Conservation (phyloP, 2,888 invertebrate genomes). For the Dorcus hopei region DNA sequence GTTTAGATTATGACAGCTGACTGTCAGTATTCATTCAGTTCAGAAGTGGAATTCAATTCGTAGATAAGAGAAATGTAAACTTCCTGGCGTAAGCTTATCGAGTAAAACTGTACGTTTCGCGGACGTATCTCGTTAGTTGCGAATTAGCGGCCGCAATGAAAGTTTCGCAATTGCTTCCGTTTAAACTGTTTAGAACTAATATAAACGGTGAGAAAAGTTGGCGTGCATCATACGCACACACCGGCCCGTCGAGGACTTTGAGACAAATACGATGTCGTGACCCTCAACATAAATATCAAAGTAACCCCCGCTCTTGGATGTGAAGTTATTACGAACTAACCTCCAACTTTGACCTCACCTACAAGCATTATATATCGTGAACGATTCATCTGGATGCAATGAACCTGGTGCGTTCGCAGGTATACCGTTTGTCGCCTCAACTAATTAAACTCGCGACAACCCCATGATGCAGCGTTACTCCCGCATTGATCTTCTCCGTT, state of each 20-base stretch:
- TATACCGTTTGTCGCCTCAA: neutral
- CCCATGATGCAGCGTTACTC: slow-evolving; percentile 1
- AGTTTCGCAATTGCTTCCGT: neutral
- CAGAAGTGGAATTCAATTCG: slow-evolving; percentile 35
- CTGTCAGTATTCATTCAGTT: slow-evolving; percentile 29
- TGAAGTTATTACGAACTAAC: slow-evolving; percentile 44
- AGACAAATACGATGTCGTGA: slow-evolving; percentile 47
- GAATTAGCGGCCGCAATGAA: slow-evolving; percentile 23
- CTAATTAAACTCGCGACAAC: neutral
- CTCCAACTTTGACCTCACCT: slow-evolving; percentile 41
- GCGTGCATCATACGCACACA: neutral
- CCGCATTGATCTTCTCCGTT: slow-evolving; percentile 37
- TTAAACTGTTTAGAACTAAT: neutral
- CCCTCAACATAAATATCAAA: slow-evolving; percentile 44
- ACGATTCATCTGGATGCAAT: slow-evolving; percentile 37
- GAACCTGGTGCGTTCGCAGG: neutral
- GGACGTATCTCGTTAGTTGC: slow-evolving; percentile 25
- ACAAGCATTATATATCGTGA: slow-evolving; percentile 41
- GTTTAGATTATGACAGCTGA: slow-evolving; percentile 37
- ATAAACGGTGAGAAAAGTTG: neutral
- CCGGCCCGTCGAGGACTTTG: neutral
- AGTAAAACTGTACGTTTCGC: slow-evolving; percentile 33
- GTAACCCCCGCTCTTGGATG: slow-evolving; percentile 38
- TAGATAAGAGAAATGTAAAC: slow-evolving; percentile 38
- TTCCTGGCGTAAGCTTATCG: slow-evolving; percentile 37